Evolutionary conservation across 2,113 vertebrate species (phyloP), one percentile per base, ranked within the genome.

Genomic region (Cryptotis parvus): DNA sequence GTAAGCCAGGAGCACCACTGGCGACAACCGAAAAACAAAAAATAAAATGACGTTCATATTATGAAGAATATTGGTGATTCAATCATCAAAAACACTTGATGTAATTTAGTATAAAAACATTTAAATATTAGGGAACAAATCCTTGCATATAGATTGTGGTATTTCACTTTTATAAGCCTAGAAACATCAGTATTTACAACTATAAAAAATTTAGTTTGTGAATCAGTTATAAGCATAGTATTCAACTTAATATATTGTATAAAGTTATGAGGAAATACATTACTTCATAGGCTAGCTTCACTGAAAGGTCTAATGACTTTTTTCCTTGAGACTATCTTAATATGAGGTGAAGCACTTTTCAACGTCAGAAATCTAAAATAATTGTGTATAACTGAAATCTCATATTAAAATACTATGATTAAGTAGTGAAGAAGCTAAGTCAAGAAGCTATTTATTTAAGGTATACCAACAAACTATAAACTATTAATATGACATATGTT

Each of bases 281-380:
- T 49, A 92, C 24, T 84, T 63, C 22, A 87, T 24, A 84, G 14
- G 5, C 16, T 92, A 37, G 20, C 12, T 87, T 92, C 75, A 91
- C 58, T 79, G 65, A 92, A 87, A 92, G 9, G 12, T 52, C 39
- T 55, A 91, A 65, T 33, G 49, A 22, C 37, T 82, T 87, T 78
- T 81, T 80, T 77, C 70, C 65, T 87, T 84, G 27, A 79, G 66
- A 87, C 70, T 14, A 75, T 49, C 29, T 84, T 63, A 73, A 81
- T 63, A 81, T 82, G 31, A 84, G 3, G 5, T 69, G 37, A 92
- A 82, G 39, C 15, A 58, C 4, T 94, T n/a, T 92, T 52, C 18
- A 76, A 87, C 83, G 45, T 88, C 31, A 89, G 35, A 90, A 94
- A 87, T 80, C 5, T 83, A 90, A 91, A 88, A 90, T 35, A 41